Conservation (phyloP, 2,797 vertebrate species). For the Morelia viridis region DNA sequence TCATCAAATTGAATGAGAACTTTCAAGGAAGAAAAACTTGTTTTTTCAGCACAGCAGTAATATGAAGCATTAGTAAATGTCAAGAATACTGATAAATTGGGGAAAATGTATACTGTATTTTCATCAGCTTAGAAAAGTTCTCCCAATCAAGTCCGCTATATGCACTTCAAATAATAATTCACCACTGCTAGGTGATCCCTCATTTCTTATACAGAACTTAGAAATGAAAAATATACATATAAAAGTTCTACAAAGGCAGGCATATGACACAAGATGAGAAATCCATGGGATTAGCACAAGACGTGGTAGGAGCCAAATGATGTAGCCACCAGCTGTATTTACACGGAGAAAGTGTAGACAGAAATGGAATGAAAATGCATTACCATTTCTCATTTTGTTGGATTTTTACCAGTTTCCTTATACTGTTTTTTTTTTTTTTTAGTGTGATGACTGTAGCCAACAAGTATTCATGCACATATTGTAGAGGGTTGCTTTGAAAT, state of each 20-base stretch:
- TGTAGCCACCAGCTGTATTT: constrained; percentile 31
- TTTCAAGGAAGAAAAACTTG: neutral
- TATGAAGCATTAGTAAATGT: neutral
- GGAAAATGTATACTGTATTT: neutral
- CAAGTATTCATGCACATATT: neutral
- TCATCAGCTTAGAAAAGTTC: neutral
- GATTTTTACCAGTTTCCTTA: constrained; percentile 16
- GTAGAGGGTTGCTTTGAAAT: neutral
- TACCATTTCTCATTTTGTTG: constrained; percentile 17
- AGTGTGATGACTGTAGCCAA: neutral
- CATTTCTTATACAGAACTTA: neutral
- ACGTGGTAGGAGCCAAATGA: neutral
- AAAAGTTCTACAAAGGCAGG: neutral
- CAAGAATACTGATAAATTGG: neutral
- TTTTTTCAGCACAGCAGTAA: neutral
- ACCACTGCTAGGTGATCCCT: neutral
- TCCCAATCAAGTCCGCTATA: neutral
- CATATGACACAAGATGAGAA: neutral
- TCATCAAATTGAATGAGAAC: neutral
- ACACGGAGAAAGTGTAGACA: constrained; percentile 5
- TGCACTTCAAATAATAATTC: neutral
- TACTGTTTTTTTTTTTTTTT: neutral
- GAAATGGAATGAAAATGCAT: constrained; percentile 17
- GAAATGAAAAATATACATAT: neutral
- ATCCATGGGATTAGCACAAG: neutral